Conservation (phyloP, 2,888 invertebrate genomes). For the Acanthosepion lycidas region DNA sequence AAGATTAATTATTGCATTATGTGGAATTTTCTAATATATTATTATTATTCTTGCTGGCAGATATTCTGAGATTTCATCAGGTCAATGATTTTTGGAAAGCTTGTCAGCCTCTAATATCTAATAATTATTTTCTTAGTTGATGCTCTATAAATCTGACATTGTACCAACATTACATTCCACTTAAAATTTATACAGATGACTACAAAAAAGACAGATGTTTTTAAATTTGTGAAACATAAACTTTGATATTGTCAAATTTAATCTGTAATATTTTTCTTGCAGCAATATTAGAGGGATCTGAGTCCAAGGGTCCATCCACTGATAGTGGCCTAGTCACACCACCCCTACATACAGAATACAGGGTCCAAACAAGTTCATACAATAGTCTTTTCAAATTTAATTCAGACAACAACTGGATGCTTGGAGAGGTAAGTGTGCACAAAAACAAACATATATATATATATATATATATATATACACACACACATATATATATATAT, state of each 20-base stretch:
- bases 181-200: no score
- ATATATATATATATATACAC: no score
- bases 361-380: conserved; percentile 36
- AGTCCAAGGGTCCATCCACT: neutral
- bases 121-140: no score
- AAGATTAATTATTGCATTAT: no score
- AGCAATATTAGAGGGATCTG: conserved; percentile 42
- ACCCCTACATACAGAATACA: neutral
- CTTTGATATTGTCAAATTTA: neutral
- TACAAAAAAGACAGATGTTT: neutral
- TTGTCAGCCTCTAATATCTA: no score
- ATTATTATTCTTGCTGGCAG: no score
- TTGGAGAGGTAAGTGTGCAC: conserved; percentile 42
- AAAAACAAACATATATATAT: no score
- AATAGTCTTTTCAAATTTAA: conserved; percentile 44
- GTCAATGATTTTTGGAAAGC: no score
- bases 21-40: no score
- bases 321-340: conserved; percentile 44
- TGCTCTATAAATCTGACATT: no score
- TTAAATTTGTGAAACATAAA: neutral
- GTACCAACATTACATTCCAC: no score
- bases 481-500: neutral
- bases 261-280: neutral
- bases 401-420: conserved; percentile 41
- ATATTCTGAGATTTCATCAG: no score